These are phyloP conservation scores for Apotomis capreana DNA, from an alignment of 2,888 invertebrate genomes.

Conservation along the genomic window DNA sequence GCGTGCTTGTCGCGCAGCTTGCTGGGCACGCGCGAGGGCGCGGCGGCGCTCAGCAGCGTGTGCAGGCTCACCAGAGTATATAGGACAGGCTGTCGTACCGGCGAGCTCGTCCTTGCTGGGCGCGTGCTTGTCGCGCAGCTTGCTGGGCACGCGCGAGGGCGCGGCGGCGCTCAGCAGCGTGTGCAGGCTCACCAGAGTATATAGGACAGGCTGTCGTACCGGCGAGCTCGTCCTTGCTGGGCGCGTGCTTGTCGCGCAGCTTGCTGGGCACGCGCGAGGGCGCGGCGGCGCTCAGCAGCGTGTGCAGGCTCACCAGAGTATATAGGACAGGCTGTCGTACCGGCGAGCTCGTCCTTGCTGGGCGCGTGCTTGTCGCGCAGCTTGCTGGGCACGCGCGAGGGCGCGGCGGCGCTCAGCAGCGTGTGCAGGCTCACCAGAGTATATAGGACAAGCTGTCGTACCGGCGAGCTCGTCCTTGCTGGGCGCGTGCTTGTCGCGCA, in stretches of 20 bases:
- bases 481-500: conserved; percentile 59
- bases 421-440: conserved; percentile 76
- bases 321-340: conserved; percentile 46
- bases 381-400: conserved; percentile 52
- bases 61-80: conserved; percentile 76
- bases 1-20: conserved; percentile 58
- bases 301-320: conserved; percentile 70
- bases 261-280: conserved; percentile 51
- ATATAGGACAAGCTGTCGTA: too few species aligned
- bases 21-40: conserved; percentile 48
- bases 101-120: conserved; percentile 57
- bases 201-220: conserved; percentile 49
- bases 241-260: conserved; percentile 59
- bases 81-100: too few species aligned
- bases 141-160: conserved; percentile 50
- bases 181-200: conserved; percentile 69
- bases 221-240: conserved; percentile 63
- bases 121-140: conserved; percentile 58
- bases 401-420: conserved; percentile 63
- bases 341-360: conserved; percentile 63
- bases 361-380: conserved; percentile 60
- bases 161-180: conserved; percentile 67
- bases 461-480: conserved; percentile 53
- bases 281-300: conserved; percentile 65
- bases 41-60: conserved; percentile 68